These are phyloP conservation scores for Paracanthobrama guichenoti DNA, from an alignment of 2,113 vertebrate genomes.

Conservation along the genomic window DNA sequence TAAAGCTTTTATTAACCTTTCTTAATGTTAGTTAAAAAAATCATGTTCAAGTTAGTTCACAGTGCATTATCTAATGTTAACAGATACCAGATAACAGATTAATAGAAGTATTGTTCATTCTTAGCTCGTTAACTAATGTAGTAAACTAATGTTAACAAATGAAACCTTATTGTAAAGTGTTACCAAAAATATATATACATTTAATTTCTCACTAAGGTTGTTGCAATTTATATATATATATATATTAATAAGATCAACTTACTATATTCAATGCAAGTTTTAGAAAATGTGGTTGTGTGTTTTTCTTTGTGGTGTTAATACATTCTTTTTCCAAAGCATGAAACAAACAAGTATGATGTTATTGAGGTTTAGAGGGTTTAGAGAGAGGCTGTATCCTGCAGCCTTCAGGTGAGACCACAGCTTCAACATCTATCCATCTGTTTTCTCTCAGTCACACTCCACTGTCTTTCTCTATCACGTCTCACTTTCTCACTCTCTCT, in stretches of 20 bases:
- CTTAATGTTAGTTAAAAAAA: no score
- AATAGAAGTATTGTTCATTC: no score
- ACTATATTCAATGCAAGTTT: not conserved
- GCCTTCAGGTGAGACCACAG: constrained; percentile 70
- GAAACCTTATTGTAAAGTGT: no score
- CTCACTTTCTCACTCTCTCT: not conserved
- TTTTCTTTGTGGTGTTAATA: constrained; percentile 34
- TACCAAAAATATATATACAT: no score
- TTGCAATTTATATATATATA: not conserved
- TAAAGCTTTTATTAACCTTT: no score
- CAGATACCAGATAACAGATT: no score
- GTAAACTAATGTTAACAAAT: no score
- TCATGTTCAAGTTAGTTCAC: no score
- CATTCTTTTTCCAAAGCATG: constrained; percentile 19
- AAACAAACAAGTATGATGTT: constrained; percentile 52
- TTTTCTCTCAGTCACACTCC: not conserved
- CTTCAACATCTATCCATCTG: constrained; percentile 4
- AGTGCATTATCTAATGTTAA: no score
- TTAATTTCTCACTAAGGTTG: no score
- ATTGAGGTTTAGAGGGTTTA: constrained; percentile 67
- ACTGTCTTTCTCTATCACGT: not conserved
- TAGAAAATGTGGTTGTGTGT: constrained; percentile 3
- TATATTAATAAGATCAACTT: not conserved
- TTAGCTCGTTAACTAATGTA: no score
- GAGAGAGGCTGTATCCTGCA: constrained; percentile 57